A percentile compares a stretch with the other conserved stretches of the same genome.
These are phyloP conservation scores for Schizothorax lantsangensis DNA, from an alignment of 2,797 vertebrate genomes.

Conservation along the genomic window DNA sequence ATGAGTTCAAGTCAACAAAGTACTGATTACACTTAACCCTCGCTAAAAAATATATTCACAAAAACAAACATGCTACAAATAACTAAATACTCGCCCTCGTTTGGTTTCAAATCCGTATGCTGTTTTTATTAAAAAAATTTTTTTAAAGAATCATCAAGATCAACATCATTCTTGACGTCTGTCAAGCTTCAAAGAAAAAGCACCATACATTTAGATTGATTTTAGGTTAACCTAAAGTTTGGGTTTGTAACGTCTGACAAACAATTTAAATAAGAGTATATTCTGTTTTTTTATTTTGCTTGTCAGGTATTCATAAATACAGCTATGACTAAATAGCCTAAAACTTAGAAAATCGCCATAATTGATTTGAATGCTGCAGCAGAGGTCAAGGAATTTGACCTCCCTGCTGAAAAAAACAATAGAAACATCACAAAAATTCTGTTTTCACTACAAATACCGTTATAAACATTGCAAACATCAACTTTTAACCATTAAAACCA, in stretches of 20 bases:
- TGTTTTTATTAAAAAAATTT: background rate
- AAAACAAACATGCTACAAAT: background rate
- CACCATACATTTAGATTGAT: background rate
- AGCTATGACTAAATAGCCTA: background rate
- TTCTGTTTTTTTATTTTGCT: background rate
- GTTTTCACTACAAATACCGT: too few relatives aligned
- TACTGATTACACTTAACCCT: background rate
- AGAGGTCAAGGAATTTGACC: background rate
- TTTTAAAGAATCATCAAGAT: background rate
- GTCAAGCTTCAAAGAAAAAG: background rate
- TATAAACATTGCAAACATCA: too few relatives aligned
- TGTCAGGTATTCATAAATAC: background rate
- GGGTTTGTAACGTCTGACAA: background rate
- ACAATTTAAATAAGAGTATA: background rate
- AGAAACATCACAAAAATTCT: background rate
- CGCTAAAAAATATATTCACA: background rate
- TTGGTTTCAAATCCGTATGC: background rate
- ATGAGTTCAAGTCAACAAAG: background rate
- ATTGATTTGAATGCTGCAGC: background rate
- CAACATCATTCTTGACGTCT: background rate
- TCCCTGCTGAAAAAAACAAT: background rate
- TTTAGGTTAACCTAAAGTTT: background rate
- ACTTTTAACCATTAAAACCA: too few relatives aligned
- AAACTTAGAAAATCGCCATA: background rate
- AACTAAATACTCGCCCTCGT: too few relatives aligned